Conservation (phyloP, 2,888 invertebrate genomes). For the Nasonia oneida region DNA sequence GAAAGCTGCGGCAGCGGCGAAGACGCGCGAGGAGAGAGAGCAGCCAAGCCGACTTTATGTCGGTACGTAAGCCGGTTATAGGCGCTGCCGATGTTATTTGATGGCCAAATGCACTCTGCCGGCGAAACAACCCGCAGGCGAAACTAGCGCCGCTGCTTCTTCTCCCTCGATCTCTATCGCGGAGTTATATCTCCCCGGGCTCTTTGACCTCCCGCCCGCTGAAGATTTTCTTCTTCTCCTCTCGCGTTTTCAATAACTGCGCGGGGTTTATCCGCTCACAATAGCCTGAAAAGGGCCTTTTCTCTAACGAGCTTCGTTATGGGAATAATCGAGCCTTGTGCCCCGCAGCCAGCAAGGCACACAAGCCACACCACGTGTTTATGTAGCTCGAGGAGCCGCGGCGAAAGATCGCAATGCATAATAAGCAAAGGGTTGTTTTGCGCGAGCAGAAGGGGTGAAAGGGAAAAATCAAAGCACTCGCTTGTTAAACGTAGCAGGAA, state of each 20-base stretch:
- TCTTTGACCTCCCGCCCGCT: background rate
- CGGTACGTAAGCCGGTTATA: constrained; percentile 79
- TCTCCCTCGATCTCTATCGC: constrained; percentile 62
- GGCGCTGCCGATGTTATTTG: constrained; percentile 79
- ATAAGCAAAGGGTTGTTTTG: constrained; percentile 49
- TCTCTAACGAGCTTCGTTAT: constrained; percentile 53
- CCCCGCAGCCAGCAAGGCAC: constrained; percentile 43
- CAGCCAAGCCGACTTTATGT: constrained; percentile 78
- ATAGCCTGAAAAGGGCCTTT: constrained; percentile 30
- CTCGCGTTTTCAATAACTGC: constrained; percentile 1
- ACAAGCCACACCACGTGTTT: constrained; percentile 23
- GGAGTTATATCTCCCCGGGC: constrained; percentile 25
- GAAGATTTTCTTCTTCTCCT: background rate
- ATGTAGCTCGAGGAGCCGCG: constrained; percentile 17
- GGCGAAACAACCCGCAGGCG: constrained; percentile 40
- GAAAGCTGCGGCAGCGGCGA: constrained; percentile 20
- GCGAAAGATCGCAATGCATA: constrained; percentile 37
- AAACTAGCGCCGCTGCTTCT: constrained; percentile 26
- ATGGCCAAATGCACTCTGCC: constrained; percentile 79
- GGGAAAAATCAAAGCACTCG: constrained; percentile 66
- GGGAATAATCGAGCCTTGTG: constrained; percentile 57
- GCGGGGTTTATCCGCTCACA: background rate
- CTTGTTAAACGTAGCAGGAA: constrained; percentile 74
- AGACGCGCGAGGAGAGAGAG: constrained; percentile 65
- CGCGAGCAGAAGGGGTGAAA: constrained; percentile 17